Percentiles rank a stretch among this genome's conserved stretches.
These are phyloP conservation scores for Cryptoblepharus egeriae DNA, from an alignment of 2,797 vertebrate species.

Conservation along the genomic window DNA sequence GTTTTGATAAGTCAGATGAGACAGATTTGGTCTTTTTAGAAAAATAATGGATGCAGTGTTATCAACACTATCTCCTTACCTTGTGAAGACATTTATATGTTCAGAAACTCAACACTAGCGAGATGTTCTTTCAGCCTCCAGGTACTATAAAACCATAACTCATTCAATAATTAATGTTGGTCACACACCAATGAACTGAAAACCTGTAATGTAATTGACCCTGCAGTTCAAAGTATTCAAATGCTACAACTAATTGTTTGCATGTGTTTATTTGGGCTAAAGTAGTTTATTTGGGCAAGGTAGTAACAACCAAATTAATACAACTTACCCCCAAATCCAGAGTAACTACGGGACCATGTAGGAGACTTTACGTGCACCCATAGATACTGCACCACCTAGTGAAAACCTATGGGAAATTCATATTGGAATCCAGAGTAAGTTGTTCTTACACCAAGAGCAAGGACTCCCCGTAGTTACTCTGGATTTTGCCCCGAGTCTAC, in stretches of 20 bases:
- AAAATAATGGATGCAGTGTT: constrained; percentile 61
- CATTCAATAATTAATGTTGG: constrained; percentile 62
- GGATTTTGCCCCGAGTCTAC: no score
- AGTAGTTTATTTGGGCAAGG: no score
- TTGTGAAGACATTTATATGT: constrained; percentile 77
- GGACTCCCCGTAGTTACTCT: no score
- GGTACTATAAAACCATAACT: constrained; percentile 67
- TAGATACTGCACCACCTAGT: no score
- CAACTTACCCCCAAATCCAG: no score
- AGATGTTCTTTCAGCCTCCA: constrained; percentile 76
- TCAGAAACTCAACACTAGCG: constrained; percentile 72
- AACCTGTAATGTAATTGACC: constrained; percentile 61
- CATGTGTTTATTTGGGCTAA: constrained; percentile 63
- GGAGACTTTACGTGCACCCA: no score
- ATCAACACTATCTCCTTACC: constrained; percentile 77
- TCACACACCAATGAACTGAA: constrained; percentile 65
- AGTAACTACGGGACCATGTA: no score
- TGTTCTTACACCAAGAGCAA: no score
- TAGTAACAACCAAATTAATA: constrained; percentile 62
- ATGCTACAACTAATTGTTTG: constrained; percentile 17
- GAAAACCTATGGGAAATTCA: no score
- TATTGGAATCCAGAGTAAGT: no score
- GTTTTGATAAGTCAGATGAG: constrained; percentile 71
- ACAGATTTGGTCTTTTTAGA: constrained; percentile 64
- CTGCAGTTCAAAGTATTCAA: constrained; percentile 63